These are phyloP conservation scores for Steinernema carpocapsae DNA, from an alignment of 2,888 invertebrate genomes.

Conservation along the genomic window DNA sequence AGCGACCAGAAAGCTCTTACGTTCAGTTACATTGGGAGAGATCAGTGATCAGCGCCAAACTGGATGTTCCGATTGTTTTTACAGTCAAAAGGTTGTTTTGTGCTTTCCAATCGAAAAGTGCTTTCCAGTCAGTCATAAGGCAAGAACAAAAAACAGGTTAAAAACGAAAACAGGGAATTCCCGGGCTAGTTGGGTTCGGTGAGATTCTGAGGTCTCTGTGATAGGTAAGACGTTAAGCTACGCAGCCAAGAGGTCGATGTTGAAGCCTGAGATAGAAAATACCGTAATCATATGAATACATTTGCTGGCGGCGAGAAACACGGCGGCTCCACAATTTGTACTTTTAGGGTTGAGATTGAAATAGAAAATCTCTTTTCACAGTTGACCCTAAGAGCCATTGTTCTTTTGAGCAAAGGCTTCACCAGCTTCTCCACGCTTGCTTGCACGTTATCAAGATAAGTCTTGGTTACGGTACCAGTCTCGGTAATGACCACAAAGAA, in stretches of 20 bases:
- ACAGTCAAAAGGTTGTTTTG: too few species aligned
- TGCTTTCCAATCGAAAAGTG: too few species aligned
- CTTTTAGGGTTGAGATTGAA: not conserved
- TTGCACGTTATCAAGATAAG: slow-evolving; percentile 67
- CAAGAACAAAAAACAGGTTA: slow-evolving; percentile 83
- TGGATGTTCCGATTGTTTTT: too few species aligned
- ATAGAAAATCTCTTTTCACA: too few species aligned
- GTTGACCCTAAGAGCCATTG: slow-evolving; percentile 30
- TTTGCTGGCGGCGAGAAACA: slow-evolving; percentile 73
- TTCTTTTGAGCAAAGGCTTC: not conserved
- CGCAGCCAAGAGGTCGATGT: slow-evolving; percentile 72
- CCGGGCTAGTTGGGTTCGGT: not conserved
- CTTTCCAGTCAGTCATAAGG: too few species aligned
- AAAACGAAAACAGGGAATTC: slow-evolving; percentile 78
- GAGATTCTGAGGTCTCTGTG: slow-evolving; percentile 62
- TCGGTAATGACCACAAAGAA: slow-evolving; percentile 93
- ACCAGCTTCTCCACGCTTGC: not conserved
- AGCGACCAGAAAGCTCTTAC: too few species aligned
- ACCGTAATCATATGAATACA: slow-evolving; percentile 74
- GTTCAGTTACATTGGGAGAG: too few species aligned
- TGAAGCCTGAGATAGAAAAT: slow-evolving; percentile 86
- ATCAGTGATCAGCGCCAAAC: too few species aligned
- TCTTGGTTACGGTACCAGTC: slow-evolving; percentile 79
- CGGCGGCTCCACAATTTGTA: slow-evolving; percentile 75
- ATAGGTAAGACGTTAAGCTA: slow-evolving; percentile 71